Conservation (phyloP, 92 coral and sea anemone species). For the Bergia puertoricense region DNA sequence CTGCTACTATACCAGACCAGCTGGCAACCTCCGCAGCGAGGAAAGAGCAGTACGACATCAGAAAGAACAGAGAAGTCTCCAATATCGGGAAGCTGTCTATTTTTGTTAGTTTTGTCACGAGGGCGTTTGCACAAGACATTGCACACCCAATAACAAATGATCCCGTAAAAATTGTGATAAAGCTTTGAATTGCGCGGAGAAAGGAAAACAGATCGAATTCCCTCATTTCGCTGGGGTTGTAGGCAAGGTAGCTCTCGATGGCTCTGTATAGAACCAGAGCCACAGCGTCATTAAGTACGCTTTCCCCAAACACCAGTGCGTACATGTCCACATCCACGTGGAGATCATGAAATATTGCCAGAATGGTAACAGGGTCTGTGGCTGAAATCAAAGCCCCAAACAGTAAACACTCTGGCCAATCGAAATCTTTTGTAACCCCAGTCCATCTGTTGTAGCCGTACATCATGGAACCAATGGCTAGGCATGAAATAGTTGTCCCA, state of each 20-base stretch:
- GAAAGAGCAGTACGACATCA: conserved; percentile 95
- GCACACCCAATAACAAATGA: conserved; percentile 91
- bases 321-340: conserved; percentile 98
- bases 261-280: conserved; percentile 95
- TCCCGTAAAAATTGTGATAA: conserved; percentile 87
- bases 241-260: conserved; percentile 94
- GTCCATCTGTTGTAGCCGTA: conserved; percentile 90
- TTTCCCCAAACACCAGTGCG: conserved; percentile 96
- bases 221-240: conserved; percentile 91
- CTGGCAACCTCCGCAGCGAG: conserved; percentile 94
- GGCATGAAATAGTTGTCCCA: conserved; percentile 91
- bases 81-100: conserved; percentile 94
- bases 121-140: conserved; percentile 93
- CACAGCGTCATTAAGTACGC: conserved; percentile 95
- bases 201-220: conserved; percentile 89
- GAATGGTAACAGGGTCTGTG: conserved; percentile 93
- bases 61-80: conserved; percentile 89
- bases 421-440: conserved; percentile 85
- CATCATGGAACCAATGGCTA: conserved; percentile 83
- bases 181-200: conserved; percentile 79
- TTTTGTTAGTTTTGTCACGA: conserved; percentile 93
- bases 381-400: conserved; percentile 97
- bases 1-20: conserved; percentile 98
- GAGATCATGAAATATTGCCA: conserved; percentile 91
- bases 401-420: conserved; percentile 91